phyloP scores from a whole-genome alignment of 2,888 invertebrate genomes.

The Cordilura impudica region DNA sequence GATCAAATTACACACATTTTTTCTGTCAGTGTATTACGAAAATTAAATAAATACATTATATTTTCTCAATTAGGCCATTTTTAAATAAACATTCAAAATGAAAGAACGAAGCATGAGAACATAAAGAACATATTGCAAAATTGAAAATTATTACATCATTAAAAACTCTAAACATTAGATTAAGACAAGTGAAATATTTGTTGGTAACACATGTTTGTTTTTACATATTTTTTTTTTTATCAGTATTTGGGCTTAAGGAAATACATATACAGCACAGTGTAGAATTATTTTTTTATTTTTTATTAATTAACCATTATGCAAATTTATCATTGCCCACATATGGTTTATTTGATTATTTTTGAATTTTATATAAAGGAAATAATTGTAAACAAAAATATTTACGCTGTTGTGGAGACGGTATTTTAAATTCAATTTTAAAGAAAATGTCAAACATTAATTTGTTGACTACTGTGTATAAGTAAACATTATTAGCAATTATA shows the following conservation, averaged over 20 bases:
- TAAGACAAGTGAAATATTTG: not conserved
- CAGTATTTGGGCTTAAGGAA: not conserved
- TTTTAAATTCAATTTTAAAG: not conserved
- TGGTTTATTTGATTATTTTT: not conserved
- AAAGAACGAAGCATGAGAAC: not conserved
- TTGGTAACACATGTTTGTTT: not conserved
- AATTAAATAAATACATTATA: constrained; percentile 11
- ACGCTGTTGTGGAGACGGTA: not conserved
- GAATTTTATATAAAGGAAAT: not conserved
- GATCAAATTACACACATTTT: too few species aligned
- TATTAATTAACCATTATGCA: not conserved
- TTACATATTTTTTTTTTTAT: not conserved
- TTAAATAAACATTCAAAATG: constrained; percentile 35
- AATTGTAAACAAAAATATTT: not conserved
- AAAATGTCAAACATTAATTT: not conserved
- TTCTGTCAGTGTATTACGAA: not conserved
- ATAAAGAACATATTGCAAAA: not conserved
- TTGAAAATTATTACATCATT: not conserved
- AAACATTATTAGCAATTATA: too few species aligned
- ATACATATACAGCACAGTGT: not conserved
- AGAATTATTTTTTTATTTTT: not conserved
- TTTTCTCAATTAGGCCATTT: constrained; percentile 34
- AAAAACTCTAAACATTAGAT: not conserved
- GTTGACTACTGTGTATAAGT: too few species aligned
- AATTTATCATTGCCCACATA: not conserved